Conservation (phyloP, 2,797 vertebrate genomes). For the Pipistrellus kuhlii region DNA sequence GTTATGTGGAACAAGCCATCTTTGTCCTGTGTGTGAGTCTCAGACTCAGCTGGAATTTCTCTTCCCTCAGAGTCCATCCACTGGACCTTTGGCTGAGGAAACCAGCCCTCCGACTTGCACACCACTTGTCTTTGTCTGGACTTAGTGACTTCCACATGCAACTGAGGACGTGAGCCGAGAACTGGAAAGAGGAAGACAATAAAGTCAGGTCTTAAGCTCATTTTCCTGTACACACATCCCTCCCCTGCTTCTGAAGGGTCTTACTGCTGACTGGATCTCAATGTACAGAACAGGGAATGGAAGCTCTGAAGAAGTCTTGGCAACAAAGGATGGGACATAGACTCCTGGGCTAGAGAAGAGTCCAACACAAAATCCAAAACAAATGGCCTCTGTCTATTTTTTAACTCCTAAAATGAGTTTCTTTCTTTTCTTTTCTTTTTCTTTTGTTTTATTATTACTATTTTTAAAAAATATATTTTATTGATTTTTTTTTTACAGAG, state of each 20-base stretch:
- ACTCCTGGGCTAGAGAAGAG: not conserved
- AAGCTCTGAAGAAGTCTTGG: not conserved
- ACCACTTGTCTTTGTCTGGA: not conserved
- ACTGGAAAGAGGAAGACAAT: not conserved
- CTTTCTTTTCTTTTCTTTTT: not conserved
- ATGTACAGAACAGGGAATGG: not conserved
- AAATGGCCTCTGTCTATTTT: not conserved
- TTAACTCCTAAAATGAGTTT: not conserved
- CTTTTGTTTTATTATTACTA: too few relatives aligned
- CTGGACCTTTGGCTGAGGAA: not conserved
- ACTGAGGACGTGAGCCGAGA: conserved; percentile 11
- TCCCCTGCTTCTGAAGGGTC: not conserved
- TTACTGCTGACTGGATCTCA: not conserved
- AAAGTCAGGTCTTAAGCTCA: not conserved
- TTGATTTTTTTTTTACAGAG: too few relatives aligned
- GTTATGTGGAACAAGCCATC: not conserved
- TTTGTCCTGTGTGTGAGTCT: not conserved
- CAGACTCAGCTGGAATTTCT: not conserved
- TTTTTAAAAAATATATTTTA: too few relatives aligned
- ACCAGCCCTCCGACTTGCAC: not conserved
- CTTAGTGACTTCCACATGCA: not conserved
- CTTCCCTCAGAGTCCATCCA: not conserved
- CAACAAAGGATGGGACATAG: not conserved
- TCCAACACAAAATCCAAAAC: not conserved
- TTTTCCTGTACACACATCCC: not conserved